phyloP scores from a whole-genome alignment of 2,888 invertebrate species.

The Parnassius apollo region DNA sequence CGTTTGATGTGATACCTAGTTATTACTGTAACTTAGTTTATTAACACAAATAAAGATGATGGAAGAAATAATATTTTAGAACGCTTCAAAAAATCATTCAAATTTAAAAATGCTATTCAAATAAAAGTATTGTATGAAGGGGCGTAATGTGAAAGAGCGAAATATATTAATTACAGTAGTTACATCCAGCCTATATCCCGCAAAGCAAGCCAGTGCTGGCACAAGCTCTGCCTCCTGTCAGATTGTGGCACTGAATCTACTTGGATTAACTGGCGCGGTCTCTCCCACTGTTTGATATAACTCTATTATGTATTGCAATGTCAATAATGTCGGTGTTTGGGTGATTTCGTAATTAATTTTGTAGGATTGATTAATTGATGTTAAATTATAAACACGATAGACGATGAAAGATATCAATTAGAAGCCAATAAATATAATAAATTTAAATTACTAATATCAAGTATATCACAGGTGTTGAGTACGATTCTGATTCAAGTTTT shows the following conservation, averaged over 20 bases:
- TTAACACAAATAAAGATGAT: not conserved
- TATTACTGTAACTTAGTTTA: not conserved
- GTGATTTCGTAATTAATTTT: no score
- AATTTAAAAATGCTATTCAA: no score
- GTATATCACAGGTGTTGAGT: no score
- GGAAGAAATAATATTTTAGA: no score
- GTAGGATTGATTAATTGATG: no score
- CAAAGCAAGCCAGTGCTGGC: slow-evolving; percentile 26
- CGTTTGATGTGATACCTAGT: no score
- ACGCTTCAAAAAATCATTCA: no score
- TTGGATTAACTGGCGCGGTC: slow-evolving; percentile 57
- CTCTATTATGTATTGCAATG: slow-evolving; percentile 39
- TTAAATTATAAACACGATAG: no score
- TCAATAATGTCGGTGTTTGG: not conserved
- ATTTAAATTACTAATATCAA: no score
- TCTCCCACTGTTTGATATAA: slow-evolving; percentile 35
- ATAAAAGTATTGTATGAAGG: not conserved
- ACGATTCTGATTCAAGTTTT: no score
- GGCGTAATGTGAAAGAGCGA: not conserved
- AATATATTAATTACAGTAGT: slow-evolving; percentile 12
- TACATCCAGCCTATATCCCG: slow-evolving; percentile 12
- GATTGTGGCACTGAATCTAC: slow-evolving; percentile 56
- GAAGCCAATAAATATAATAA: no score
- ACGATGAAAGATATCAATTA: no score
- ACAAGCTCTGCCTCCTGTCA: slow-evolving; percentile 53